phyloP scores from a whole-genome alignment of 2,797 vertebrate genomes.

The Sarcophilus harrisii region DNA sequence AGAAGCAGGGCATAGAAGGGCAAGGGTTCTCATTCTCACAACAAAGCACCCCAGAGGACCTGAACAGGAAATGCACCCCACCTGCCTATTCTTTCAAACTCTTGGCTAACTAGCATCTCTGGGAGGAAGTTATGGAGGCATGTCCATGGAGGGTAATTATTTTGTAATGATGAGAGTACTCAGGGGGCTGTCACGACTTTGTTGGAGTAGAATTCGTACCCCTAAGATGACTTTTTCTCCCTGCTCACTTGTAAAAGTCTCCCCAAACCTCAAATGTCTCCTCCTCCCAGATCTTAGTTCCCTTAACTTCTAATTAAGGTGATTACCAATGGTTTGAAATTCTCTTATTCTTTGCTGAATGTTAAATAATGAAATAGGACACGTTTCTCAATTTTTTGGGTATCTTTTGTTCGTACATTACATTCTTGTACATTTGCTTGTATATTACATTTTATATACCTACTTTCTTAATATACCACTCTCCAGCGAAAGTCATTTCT shows the following conservation, averaged over 20 bases:
- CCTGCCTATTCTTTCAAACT: slow-evolving; percentile 17
- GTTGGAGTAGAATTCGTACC: background rate
- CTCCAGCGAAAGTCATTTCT: background rate
- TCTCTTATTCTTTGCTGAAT: background rate
- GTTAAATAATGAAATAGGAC: background rate
- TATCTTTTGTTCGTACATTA: background rate
- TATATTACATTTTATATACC: background rate
- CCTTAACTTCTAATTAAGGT: background rate
- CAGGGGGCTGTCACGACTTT: background rate
- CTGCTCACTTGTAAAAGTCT: background rate
- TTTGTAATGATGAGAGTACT: slow-evolving; percentile 53
- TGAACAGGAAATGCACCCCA: slow-evolving; percentile 64
- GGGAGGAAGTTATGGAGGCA: slow-evolving; percentile 69
- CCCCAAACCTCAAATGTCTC: background rate
- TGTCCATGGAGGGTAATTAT: slow-evolving; percentile 69
- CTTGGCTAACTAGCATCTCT: slow-evolving; percentile 61
- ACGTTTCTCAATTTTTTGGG: background rate
- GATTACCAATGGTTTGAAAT: background rate
- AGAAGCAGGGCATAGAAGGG: slow-evolving; percentile 72
- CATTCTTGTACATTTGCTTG: background rate
- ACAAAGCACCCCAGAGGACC: slow-evolving; percentile 47
- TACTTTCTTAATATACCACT: background rate
- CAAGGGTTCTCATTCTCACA: slow-evolving; percentile 47
- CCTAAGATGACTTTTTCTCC: background rate
- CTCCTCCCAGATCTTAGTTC: background rate